Evolutionary conservation across 2,888 invertebrate species (phyloP).

Genomic region (Ypsolopha scabrella): DNA sequence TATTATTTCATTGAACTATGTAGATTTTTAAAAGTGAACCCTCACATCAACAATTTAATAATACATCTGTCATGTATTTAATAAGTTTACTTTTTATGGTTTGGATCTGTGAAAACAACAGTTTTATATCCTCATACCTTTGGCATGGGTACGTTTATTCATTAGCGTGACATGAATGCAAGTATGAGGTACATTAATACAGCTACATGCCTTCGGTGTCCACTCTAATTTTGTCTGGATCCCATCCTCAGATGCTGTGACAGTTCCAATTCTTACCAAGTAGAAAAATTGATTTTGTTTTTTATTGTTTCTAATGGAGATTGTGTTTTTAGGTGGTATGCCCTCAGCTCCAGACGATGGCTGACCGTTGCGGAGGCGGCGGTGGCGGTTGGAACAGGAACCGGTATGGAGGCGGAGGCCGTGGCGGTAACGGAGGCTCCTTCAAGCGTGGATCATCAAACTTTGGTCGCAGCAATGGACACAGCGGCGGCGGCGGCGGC

Average conservation of each 20-base stretch:
- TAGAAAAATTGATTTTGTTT: background rate
- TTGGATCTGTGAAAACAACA: too few relatives aligned
- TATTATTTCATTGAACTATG: background rate
- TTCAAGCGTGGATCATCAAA: conserved; percentile 54
- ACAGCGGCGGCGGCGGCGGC: conserved; percentile 40
- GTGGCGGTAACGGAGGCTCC: conserved; percentile 48
- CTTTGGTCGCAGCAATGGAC: conserved; percentile 51
- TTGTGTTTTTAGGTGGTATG: conserved; percentile 74
- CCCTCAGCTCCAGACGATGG: conserved; percentile 86
- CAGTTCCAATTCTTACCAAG: conserved; percentile 25
- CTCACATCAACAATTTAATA: too few relatives aligned
- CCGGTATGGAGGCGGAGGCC: conserved; percentile 52
- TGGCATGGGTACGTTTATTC: conserved; percentile 78
- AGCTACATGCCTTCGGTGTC: conserved; percentile 86
- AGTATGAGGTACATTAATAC: conserved; percentile 75
- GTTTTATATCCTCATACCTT: conserved; percentile 72
- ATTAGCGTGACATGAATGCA: conserved; percentile 82
- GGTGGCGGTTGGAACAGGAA: conserved; percentile 71
- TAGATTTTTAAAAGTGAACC: background rate
- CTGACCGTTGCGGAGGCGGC: conserved; percentile 74
- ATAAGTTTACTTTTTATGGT: too few relatives aligned
- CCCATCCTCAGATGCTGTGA: conserved; percentile 80
- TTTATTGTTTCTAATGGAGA: background rate
- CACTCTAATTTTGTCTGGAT: conserved; percentile 78
- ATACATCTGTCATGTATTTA: too few relatives aligned